Percentiles rank a stretch among this genome's conserved stretches.
phyloP scores from a whole-genome alignment of 2,113 vertebrate species.

The Acanthisitta chloris region DNA sequence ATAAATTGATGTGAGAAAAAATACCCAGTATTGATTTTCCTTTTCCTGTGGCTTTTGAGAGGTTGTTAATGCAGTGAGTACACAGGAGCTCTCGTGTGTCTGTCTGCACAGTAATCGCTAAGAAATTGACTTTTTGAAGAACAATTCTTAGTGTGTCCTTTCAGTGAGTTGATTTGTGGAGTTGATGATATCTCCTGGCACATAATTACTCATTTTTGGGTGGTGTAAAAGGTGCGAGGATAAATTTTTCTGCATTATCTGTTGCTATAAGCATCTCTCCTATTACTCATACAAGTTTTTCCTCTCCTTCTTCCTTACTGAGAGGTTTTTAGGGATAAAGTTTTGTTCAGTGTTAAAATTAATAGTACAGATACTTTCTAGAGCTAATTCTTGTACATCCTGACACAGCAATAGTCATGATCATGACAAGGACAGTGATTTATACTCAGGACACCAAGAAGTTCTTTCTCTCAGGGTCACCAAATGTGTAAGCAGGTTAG shows the following conservation, averaged over 20 bases:
- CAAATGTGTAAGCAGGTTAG: background rate
- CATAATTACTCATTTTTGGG: slow-evolving; percentile 46
- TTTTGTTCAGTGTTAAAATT: background rate
- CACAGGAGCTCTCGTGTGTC: slow-evolving; percentile 4
- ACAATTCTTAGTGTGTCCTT: slow-evolving; percentile 9
- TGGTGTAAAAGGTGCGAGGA: background rate
- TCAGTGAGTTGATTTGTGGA: slow-evolving; percentile 45
- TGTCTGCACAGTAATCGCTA: slow-evolving; percentile 45
- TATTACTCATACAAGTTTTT: slow-evolving; percentile 2
- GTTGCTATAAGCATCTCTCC: background rate
- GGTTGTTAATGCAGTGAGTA: slow-evolving; percentile 44
- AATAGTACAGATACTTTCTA: background rate
- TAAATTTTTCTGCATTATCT: slow-evolving; percentile 33
- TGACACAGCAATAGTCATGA: background rate
- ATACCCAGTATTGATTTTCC: slow-evolving; percentile 34
- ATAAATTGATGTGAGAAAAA: slow-evolving; percentile 48
- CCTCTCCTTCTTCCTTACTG: background rate
- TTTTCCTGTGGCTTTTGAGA: slow-evolving; percentile 52
- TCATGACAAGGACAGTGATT: background rate
- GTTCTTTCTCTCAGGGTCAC: background rate
- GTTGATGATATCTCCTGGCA: slow-evolving; percentile 47
- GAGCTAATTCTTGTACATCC: background rate
- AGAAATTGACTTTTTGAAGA: slow-evolving; percentile 55
- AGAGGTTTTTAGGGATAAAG: background rate
- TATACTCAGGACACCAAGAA: background rate